Conservation (phyloP, 2,113 vertebrate species). For the Triplophysa siluroides region DNA sequence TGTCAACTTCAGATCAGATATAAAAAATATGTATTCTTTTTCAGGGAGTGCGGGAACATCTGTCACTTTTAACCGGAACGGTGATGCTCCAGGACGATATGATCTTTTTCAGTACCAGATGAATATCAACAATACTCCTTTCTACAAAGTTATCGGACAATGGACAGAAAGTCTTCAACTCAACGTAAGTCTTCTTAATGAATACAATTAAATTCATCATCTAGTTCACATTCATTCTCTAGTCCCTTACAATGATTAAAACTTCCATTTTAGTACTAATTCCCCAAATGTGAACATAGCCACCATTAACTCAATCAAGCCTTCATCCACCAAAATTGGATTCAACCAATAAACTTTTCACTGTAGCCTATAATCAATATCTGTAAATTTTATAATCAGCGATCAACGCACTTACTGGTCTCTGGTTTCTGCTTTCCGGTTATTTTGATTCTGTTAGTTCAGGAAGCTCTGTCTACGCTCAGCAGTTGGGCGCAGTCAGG, state of each 20-base stretch:
- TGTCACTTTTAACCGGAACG: slow-evolving; percentile 93
- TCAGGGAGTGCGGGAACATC: slow-evolving; percentile 90
- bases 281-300: not conserved
- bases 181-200: slow-evolving; percentile 77
- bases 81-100: slow-evolving; percentile 90
- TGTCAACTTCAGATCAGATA: not conserved
- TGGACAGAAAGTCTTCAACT: slow-evolving; percentile 94
- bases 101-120: slow-evolving; percentile 95
- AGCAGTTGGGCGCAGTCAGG: not conserved
- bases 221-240: not conserved
- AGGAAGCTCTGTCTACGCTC: not conserved
- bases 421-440: slow-evolving; percentile 36
- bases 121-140: slow-evolving; percentile 78
- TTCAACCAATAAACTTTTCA: slow-evolving; percentile 70
- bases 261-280: not conserved
- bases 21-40: not conserved
- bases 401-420: slow-evolving; percentile 32
- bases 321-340: slow-evolving; percentile 32
- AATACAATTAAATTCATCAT: not conserved
- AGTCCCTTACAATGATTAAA: not conserved
- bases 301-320: slow-evolving; percentile 17
- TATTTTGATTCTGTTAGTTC: slow-evolving; percentile 26
- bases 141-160: slow-evolving; percentile 87
- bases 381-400: slow-evolving; percentile 58
- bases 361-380: slow-evolving; percentile 56